These are phyloP conservation scores for Papilio polytes DNA, from an alignment of 1,140 invertebrate genomes.

Conservation along the genomic window DNA sequence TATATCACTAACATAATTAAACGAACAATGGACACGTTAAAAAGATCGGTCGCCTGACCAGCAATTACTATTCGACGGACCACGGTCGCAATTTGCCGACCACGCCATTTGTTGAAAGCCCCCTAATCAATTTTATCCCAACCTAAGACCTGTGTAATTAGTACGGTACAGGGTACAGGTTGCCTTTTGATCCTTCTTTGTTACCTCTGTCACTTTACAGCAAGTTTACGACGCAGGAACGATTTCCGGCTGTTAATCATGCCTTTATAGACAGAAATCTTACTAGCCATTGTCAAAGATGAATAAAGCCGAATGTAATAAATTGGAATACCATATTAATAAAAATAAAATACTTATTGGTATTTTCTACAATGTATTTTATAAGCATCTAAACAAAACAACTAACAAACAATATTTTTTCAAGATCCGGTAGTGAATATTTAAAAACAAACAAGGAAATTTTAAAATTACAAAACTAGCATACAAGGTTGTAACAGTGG, in stretches of 20 bases:
- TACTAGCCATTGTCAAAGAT: background rate
- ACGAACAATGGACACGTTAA: constrained; percentile 1
- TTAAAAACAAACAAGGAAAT: background rate
- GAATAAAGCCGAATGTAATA: background rate
- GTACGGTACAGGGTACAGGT: constrained; percentile 17
- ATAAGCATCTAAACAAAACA: too few species aligned
- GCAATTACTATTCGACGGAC: constrained; percentile 30
- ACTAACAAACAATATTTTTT: too few species aligned
- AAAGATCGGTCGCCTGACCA: constrained; percentile 29
- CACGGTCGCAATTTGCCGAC: constrained; percentile 31
- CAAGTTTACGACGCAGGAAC: constrained; percentile 11
- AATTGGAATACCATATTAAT: too few species aligned
- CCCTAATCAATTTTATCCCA: constrained; percentile 34
- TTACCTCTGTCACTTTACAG: background rate
- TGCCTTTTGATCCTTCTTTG: constrained; percentile 15
- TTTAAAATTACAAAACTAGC: background rate
- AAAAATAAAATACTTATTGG: too few species aligned
- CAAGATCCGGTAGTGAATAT: background rate
- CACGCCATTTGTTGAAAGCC: constrained; percentile 32
- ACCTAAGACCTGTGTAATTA: constrained; percentile 32
- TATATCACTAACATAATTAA: constrained; percentile 11
- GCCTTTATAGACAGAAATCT: background rate
- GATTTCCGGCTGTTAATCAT: background rate
- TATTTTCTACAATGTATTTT: too few species aligned
- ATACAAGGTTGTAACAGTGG: background rate